Evolutionary conservation across 1,140 invertebrate species (phyloP), one percentile per base, ranked within the genome.

Genomic region (Tetranychus urticae): DNA sequence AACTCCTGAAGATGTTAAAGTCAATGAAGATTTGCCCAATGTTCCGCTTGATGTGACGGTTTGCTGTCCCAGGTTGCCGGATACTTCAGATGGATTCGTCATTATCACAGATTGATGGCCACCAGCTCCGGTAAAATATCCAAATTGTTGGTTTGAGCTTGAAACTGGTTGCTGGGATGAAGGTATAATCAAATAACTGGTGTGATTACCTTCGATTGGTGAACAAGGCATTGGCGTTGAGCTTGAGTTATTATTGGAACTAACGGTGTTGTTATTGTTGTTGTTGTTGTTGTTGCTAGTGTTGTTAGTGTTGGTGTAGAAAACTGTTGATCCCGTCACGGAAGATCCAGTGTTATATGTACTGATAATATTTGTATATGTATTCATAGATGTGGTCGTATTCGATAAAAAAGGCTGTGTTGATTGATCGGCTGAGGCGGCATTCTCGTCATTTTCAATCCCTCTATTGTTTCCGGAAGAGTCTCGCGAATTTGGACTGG

Each of bases 341-440:
- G 46, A 47, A 36, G 23, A 48, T n/a, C 35, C 45, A 23, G 23
- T 60, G 36, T 60, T 68, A 67, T 46, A 68, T 59, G 67, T 56
- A 65, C 60, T 67, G 67, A 65, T 67, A 67, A 64, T 67, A 65
- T 62, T 67, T 66, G 67, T 62, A 63, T 64, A 67, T 67, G 67
- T 67, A 67, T 64, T 67, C 67, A 67, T 67, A 67, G 67, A 67
- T 64, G 67, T 67, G 62, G 67, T 67, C 66, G 67, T 65, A 67
- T 63, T 67, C 63, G 63, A 65, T 67, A 68, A 67, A 67, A 68
- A 68, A 67, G 60, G 61, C 39, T 65, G 64, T 31, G 54, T 33
- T 23, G 23, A 23, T 23, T 23, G 23, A 23, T 23, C 23, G 23
- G 23, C 23, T 23, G 23, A 23, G 23, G 23, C 23, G 23, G 23